phyloP scores from a whole-genome alignment of 2,797 vertebrate genomes.

The Otolemur crassicaudatus region DNA sequence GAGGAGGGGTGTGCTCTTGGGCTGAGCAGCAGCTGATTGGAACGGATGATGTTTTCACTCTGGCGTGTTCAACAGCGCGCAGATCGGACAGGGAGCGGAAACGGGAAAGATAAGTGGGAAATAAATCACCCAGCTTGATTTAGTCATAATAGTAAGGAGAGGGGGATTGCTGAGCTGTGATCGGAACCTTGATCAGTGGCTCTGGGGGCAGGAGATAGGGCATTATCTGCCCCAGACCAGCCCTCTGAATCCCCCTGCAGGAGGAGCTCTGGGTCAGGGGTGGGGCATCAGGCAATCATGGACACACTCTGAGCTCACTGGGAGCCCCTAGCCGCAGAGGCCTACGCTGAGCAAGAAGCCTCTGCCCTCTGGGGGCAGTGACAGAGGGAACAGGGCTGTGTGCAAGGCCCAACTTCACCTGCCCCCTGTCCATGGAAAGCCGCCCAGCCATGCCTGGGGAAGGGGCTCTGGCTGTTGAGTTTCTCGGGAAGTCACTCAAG shows the following conservation, averaged over 20 bases:
- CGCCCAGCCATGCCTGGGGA: neutral
- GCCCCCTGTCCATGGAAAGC: neutral
- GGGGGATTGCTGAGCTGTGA: neutral
- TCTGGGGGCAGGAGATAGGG: neutral
- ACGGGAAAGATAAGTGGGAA: constrained; percentile 78
- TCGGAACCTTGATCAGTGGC: neutral
- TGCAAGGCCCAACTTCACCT: neutral
- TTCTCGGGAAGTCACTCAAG: neutral
- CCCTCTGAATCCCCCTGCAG: neutral
- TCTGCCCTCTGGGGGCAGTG: neutral
- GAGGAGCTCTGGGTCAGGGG: neutral
- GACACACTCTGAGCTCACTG: neutral
- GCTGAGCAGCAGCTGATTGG: neutral
- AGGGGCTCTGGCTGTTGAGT: neutral
- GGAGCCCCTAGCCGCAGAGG: neutral
- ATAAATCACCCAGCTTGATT: constrained; percentile 83
- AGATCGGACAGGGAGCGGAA: constrained; percentile 79
- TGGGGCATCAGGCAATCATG: accelerated
- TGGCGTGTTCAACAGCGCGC: constrained; percentile 76
- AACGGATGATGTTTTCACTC: constrained; percentile 78
- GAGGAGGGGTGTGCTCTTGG: neutral
- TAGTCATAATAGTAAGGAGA: constrained; percentile 77
- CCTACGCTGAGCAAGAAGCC: neutral
- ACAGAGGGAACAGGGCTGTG: neutral
- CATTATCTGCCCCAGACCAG: neutral